phyloP scores from a whole-genome alignment of 2,797 vertebrate species.

The Galaxias olidus region DNA sequence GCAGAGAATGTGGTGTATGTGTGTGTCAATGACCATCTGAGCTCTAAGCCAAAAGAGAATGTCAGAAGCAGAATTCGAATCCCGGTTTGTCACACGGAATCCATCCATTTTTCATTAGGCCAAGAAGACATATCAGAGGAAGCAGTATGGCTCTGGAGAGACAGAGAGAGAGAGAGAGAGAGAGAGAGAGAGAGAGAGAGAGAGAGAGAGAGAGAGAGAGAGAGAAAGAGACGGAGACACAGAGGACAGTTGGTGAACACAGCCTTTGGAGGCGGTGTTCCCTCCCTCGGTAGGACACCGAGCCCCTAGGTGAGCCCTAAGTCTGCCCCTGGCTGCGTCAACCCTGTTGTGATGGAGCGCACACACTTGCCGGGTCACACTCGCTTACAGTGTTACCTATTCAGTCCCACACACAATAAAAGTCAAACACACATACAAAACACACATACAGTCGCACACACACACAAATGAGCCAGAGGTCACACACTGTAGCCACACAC shows the following conservation, averaged over 20 bases:
- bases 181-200: neutral
- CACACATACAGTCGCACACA: neutral
- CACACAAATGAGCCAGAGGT: neutral
- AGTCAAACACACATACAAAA: neutral
- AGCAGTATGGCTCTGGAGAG: neutral
- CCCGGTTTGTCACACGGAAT: too few relatives aligned
- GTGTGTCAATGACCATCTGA: neutral
- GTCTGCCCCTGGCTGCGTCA: too few relatives aligned
- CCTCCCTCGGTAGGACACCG: too few relatives aligned
- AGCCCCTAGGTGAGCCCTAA: too few relatives aligned
- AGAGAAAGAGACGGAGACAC: neutral
- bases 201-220: neutral
- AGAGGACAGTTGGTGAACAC: neutral
- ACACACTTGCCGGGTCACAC: too few relatives aligned
- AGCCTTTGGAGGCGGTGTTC: too few relatives aligned
- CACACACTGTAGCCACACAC: conserved; percentile 8
- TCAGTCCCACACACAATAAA: too few relatives aligned
- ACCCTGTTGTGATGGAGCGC: too few relatives aligned
- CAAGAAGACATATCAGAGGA: too few relatives aligned
- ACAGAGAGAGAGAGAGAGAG: neutral
- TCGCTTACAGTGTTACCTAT: too few relatives aligned
- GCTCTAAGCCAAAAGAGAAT: neutral
- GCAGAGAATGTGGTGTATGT: neutral
- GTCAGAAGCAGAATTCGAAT: too few relatives aligned
- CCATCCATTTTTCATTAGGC: too few relatives aligned